Base-by-base conservation (phyloP, 2,888 invertebrate species). In the Harpalus rubripes region DNA sequence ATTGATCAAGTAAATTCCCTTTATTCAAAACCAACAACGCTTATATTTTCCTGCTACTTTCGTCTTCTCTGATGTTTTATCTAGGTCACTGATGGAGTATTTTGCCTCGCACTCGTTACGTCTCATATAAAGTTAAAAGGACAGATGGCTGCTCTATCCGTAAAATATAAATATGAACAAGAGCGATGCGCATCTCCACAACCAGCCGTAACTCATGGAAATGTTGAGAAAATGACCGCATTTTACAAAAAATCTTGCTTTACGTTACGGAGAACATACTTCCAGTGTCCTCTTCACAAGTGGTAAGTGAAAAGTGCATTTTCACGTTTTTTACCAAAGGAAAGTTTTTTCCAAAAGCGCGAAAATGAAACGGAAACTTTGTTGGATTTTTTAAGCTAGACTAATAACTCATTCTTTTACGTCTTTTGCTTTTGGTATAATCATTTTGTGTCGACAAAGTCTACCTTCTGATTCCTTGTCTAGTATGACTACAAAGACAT, bases 141-240 rank as follows among this genome's bases (percentile, higher is more conserved):
- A 76, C 76, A 76, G 76, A 76, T 76, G 76, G 22, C 76, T 76
- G 18, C 26, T 52, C 76, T 44, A 39, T 68, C 68, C 68, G 68
- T 68, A 39, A 76, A 76, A 76, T 56, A 76, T 76, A 76, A 76
- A 76, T 76, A 76, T 68, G 68, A 68, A 68, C 68, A 68, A 68
- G 68, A 68, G 15, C 32, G 68, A 68, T 68, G 68, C 39, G 39
- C 39, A n/a, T 7, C 4, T 68, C 32, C 32, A 32, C 3, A 32
- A 32, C 1, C 22, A 22, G 22, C 22, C 65, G 32, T 15, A 39
- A 15, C 32, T 76, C 16, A 76, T 76, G 52, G 52, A 76, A 52
- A 76, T 52, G 52, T 44, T 44, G 41, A 74, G 74, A 44, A 44
- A 74, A 74, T 74, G 74, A 44, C 44, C 52, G 18, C 26, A 65